These are phyloP conservation scores for Automeris io DNA, from an alignment of 2,888 invertebrate species.

Conservation along the genomic window DNA sequence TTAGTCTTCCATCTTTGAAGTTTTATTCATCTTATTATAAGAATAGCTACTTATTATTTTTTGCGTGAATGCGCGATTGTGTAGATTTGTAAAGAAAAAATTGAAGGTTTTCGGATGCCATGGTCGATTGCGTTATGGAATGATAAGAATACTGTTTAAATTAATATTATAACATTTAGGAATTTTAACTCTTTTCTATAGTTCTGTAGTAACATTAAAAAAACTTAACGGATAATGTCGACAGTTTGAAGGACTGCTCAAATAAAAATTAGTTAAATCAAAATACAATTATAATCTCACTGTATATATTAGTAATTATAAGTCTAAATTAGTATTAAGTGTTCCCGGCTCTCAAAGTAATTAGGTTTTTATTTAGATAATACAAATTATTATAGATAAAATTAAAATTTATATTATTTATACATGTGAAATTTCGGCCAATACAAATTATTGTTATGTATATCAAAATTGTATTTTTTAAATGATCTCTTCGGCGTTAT, in stretches of 20 bases:
- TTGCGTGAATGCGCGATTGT: constrained; percentile 26
- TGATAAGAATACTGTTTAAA: too few relatives aligned
- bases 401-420: constrained; percentile 54
- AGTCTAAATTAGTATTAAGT: constrained; percentile 55
- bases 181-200: constrained; percentile 21
- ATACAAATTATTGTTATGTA: constrained; percentile 61
- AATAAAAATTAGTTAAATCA: constrained; percentile 72
- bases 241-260: constrained; percentile 62
- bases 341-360: constrained; percentile 77
- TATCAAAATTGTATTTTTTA: constrained; percentile 74
- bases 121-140: constrained; percentile 24
- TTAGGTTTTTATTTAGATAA: constrained; percentile 66
- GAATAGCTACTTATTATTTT: constrained; percentile 56
- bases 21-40: constrained; percentile 35
- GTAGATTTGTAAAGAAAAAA: constrained; percentile 47
- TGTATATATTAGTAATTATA: constrained; percentile 70
- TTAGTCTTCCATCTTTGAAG: constrained; percentile 71
- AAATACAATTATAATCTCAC: constrained; percentile 71
- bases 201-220: constrained; percentile 34
- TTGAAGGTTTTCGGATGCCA: constrained; percentile 41
- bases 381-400: constrained; percentile 44
- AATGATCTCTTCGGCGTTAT: constrained; percentile 73
- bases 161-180: not conserved
- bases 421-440: constrained; percentile 67
- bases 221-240: constrained; percentile 22